Evolutionary conservation across 1,140 invertebrate genomes (phyloP), one percentile per base, ranked within the genome.

Genomic region (Mamestra configurata): DNA sequence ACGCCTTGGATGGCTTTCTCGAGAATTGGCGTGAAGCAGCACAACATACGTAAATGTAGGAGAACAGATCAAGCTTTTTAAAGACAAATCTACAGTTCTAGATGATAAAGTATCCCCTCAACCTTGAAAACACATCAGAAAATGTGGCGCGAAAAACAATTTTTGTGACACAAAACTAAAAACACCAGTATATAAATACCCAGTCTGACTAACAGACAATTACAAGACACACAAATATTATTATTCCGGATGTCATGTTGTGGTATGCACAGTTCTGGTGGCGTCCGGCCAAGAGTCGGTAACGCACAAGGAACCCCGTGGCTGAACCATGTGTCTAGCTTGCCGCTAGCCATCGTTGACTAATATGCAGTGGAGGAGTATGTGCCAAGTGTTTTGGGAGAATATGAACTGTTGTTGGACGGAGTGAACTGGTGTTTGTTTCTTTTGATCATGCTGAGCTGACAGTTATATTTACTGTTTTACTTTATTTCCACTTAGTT

Each of bases 181-280:
- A 37, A 64, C 31, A 66, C 61, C 1, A 40, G n/a, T 40, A 31
- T 66, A 66, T 13, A 40, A 40, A 66, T 66, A 66, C 3, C 18
- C 0, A 10, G n/a, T 66, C 31, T 66, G 61, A 66, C 61, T 66
- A 66, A 66, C 61, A 66, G 35, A 66, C 61, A 66, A 66, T 66
- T 66, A 66, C 35, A 66, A 43, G 61, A 40, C 61, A 66, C 10
- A 40, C 35, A 13, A 49, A 49, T 49, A 49, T 49, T 37, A 66
- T 66, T 37, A 66, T 66, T 66, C 35, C 61, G 61, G 61, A 66
- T 66, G 61, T 66, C 61, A 22, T 40, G 27, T 13, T 35, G 18
- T 66, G 61, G 61, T 43, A 66, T 66, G 61, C 61, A 66, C 55
- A 20, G 13, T 27, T 40, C 10, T 20, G 31, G 35, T 66, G 61